Evolutionary conservation across 2,888 invertebrate species (phyloP).

Genomic region (Myathropa florea): DNA sequence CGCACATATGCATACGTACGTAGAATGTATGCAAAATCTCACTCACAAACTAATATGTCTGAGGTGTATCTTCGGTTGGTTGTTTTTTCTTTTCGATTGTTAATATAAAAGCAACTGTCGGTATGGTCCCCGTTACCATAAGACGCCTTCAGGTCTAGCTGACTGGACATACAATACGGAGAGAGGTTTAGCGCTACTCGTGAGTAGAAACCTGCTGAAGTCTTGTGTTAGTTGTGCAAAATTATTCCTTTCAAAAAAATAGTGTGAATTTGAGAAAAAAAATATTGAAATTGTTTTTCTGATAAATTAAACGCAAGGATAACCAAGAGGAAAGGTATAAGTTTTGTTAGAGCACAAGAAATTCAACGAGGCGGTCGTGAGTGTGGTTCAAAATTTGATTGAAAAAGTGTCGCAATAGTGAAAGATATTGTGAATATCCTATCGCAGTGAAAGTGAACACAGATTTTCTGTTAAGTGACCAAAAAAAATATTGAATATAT

Average conservation of each 20-base stretch:
- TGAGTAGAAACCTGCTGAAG: conserved; percentile 76
- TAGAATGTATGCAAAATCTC: conserved; percentile 50
- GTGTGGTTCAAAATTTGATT: too few species aligned
- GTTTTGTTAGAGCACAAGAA: conserved; percentile 59
- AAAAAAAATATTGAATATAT: neutral
- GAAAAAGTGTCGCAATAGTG: conserved; percentile 30
- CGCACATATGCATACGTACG: neutral
- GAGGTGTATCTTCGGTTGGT: conserved; percentile 26
- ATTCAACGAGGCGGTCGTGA: conserved; percentile 51
- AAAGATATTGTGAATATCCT: conserved; percentile 35
- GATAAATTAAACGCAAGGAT: conserved; percentile 27
- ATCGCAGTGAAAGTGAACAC: conserved; percentile 1
- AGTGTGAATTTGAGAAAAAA: conserved; percentile 13
- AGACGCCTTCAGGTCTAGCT: conserved; percentile 81
- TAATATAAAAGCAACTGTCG: conserved; percentile 79
- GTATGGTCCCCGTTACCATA: conserved; percentile 78
- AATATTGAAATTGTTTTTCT: neutral
- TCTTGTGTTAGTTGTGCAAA: conserved; percentile 72
- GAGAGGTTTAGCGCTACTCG: conserved; percentile 71
- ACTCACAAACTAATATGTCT: conserved; percentile 7
- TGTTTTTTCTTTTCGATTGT: conserved; percentile 34
- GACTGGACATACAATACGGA: conserved; percentile 74
- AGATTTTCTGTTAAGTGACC: conserved; percentile 27
- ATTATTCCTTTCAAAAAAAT: neutral
- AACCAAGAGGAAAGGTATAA: neutral